phyloP scores from a whole-genome alignment of 2,797 vertebrate species.

The Sebastes alutus region DNA sequence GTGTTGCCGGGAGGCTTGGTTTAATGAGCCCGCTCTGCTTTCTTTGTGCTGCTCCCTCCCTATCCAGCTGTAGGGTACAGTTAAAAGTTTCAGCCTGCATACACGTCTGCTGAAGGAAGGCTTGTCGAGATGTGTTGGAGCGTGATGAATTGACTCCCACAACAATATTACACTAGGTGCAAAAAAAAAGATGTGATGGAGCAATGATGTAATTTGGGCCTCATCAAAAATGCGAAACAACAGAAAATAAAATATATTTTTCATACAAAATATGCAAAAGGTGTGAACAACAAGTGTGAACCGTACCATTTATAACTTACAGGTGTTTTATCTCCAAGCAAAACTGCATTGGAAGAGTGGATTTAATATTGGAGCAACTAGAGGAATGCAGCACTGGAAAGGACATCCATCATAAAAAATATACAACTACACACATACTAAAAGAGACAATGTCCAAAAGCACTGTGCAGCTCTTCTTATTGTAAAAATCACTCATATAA shows the following conservation, averaged over 20 bases:
- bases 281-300: background rate
- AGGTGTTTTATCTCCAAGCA: background rate
- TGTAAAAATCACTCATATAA: background rate
- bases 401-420: background rate
- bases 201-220: background rate
- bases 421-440: background rate
- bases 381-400: background rate
- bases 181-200: background rate
- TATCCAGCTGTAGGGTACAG: constrained; percentile 46
- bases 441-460: background rate
- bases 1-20: constrained; percentile 29
- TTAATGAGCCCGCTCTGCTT: constrained; percentile 46
- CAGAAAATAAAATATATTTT: background rate
- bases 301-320: background rate
- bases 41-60: constrained; percentile 43
- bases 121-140: constrained; percentile 43
- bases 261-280: background rate
- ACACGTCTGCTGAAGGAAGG: constrained; percentile 4
- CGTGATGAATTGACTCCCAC: constrained; percentile 1
- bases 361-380: background rate
- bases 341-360: background rate
- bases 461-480: background rate
- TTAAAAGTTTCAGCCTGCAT: constrained; percentile 38
- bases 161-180: constrained; percentile 1
- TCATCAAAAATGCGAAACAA: background rate